Conservation (phyloP, 2,113 vertebrate genomes). For the Chaetura pelagica region DNA sequence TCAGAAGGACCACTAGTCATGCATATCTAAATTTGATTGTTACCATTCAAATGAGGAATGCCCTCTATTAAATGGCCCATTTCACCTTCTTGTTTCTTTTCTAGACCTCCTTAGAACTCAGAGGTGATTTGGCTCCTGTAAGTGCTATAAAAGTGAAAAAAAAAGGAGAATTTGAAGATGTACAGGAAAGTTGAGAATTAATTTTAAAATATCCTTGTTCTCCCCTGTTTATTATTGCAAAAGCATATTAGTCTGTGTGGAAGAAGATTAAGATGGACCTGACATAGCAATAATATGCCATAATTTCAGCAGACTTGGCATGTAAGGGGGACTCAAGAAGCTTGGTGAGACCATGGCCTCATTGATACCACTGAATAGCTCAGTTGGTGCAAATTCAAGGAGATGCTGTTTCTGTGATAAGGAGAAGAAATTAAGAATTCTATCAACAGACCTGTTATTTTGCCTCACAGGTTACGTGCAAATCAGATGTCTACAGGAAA, state of each 20-base stretch:
- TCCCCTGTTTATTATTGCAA: neutral
- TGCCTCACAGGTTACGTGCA: neutral
- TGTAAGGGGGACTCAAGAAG: neutral
- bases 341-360: neutral
- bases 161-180: accelerated
- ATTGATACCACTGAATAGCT: neutral
- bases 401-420: neutral
- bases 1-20: neutral
- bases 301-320: neutral
- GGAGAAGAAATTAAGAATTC: neutral
- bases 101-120: neutral
- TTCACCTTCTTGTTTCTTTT: neutral
- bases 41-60: neutral
- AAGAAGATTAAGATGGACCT: neutral
- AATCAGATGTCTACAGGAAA: neutral
- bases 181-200: neutral
- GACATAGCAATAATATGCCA: neutral
- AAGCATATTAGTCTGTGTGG: neutral
- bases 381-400: neutral
- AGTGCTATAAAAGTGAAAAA: neutral
- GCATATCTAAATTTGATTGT: neutral
- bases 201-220: neutral
- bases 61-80: neutral
- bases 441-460: neutral
- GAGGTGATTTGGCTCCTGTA: accelerated